These are phyloP conservation scores for Callopanchax toddi DNA, from an alignment of 2,113 vertebrate species.

Conservation along the genomic window DNA sequence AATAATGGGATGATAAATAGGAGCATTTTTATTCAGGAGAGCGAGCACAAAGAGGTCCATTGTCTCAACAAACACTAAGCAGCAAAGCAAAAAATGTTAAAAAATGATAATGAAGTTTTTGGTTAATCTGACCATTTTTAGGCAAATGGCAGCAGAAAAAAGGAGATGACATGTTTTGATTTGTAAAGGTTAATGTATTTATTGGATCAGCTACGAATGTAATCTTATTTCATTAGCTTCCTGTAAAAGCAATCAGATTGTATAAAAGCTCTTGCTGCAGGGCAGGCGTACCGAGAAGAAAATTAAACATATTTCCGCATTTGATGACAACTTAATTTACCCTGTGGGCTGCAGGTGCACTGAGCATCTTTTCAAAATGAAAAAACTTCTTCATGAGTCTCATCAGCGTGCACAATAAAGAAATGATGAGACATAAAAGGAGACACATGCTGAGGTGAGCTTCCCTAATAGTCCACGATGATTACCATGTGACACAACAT, in stretches of 20 bases:
- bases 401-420: slow-evolving; percentile 12
- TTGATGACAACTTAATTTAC: slow-evolving; percentile 44
- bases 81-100: slow-evolving; percentile 13
- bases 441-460: not conserved
- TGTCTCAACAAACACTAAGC: slow-evolving; percentile 21
- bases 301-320: slow-evolving; percentile 49
- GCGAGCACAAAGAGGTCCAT: slow-evolving; percentile 14
- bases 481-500: not conserved
- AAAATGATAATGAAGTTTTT: slow-evolving; percentile 28
- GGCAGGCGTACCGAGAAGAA: slow-evolving; percentile 25
- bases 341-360: slow-evolving; percentile 42
- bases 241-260: slow-evolving; percentile 57
- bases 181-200: slow-evolving; percentile 72
- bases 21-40: slow-evolving; percentile 1
- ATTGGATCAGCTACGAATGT: slow-evolving; percentile 58
- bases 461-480: not conserved
- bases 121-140: slow-evolving; percentile 44
- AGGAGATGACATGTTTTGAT: slow-evolving; percentile 54
- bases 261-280: slow-evolving; percentile 25
- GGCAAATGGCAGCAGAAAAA: slow-evolving; percentile 31
- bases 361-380: not conserved
- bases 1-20: slow-evolving; percentile 25
- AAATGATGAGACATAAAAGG: slow-evolving; percentile 6
- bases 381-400: slow-evolving; percentile 9
- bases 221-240: slow-evolving; percentile 54